phyloP scores from a whole-genome alignment of 2,113 vertebrate species.

The Paracyprichromis sp. region DNA sequence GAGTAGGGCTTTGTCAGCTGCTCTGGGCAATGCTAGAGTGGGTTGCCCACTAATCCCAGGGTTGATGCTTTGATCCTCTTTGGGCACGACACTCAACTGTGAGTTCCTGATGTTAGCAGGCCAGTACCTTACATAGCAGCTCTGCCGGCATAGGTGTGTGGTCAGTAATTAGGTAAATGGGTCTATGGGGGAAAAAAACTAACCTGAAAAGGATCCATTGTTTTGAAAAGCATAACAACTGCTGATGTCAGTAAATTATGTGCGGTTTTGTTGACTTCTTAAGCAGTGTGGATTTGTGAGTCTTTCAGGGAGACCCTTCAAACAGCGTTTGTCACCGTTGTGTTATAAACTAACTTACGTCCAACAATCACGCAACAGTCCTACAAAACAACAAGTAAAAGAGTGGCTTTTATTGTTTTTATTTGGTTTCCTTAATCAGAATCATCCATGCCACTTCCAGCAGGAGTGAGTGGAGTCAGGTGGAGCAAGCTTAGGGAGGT shows the following conservation, averaged over 20 bases:
- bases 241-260: background rate
- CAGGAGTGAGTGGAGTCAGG: background rate
- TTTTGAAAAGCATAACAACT: background rate
- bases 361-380: background rate
- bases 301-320: background rate
- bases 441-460: background rate
- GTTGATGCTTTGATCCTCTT: background rate
- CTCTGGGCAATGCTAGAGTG: background rate
- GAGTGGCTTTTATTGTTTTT: background rate
- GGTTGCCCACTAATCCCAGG: background rate
- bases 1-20: background rate
- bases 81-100: background rate
- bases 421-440: background rate
- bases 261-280: background rate
- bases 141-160: background rate
- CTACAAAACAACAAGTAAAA: background rate
- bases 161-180: background rate
- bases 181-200: background rate
- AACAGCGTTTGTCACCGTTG: accelerated
- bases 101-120: background rate
- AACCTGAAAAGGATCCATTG: background rate
- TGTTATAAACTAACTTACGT: background rate
- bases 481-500: background rate
- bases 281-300: background rate
- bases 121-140: background rate